phyloP scores from a whole-genome alignment of 2,113 vertebrate species.

The Sphyrna mokarran region DNA sequence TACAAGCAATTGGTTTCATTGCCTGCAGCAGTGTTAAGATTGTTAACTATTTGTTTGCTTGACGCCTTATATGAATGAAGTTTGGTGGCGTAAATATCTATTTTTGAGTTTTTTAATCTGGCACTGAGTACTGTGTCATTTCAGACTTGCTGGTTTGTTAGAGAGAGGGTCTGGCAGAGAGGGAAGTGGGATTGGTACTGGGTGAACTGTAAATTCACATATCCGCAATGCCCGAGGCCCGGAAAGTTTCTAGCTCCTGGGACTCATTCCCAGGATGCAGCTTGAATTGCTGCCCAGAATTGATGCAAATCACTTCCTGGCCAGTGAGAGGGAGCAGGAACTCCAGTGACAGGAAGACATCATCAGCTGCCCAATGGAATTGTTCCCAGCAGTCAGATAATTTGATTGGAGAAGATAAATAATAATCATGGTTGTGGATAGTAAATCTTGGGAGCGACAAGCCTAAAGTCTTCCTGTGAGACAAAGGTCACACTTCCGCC shows the following conservation, averaged over 20 bases:
- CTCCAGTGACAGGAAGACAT: background rate
- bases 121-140: background rate
- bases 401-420: background rate
- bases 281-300: background rate
- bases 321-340: background rate
- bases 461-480: background rate
- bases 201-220: too few relatives aligned
- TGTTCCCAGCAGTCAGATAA: background rate
- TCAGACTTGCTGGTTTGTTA: background rate
- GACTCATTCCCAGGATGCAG: background rate
- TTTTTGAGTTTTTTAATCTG: background rate
- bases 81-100: background rate
- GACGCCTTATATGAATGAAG: background rate
- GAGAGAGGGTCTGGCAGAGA: background rate
- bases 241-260: background rate
- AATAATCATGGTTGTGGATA: background rate
- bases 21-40: background rate
- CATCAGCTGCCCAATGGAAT: background rate
- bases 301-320: background rate
- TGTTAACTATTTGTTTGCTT: background rate
- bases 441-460: background rate
- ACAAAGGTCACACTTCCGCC: background rate
- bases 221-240: background rate
- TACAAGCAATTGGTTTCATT: background rate
- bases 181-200: background rate